Base-by-base conservation (phyloP, 2,888 invertebrate genomes). In the Gibbula magus region DNA sequence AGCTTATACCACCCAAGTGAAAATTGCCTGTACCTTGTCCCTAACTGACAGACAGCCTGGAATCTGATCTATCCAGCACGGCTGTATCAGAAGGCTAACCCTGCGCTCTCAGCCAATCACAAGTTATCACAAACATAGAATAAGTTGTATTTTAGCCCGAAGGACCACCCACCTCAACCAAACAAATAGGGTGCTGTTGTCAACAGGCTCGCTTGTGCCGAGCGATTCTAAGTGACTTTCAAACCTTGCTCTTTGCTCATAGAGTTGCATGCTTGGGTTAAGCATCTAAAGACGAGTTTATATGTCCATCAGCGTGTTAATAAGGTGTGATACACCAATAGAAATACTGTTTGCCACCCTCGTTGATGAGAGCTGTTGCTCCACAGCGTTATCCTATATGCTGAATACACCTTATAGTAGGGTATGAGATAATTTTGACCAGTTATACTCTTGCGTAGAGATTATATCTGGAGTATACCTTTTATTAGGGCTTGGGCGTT, bases 121-220 rank as follows among this genome's bases (percentile, higher is more conserved):
- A 75, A 54, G 75, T 77, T 77, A 77, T 61, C 77, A 61, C 77
- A 66, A 77, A 61, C 61, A 61, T 66, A 77, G 66, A 77, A 77
- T 77, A 77, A 77, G 77, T 77, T 77, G 77, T 77, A 77, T 77
- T 77, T 77, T 77, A 77, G 35, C 39, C 39, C 2, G 66, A 77
- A 39, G 66, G 77, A 77, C 77, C 77, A 77, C 77, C 77, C 77
- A 77, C 77, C 61, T 66, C 66, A 51, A 54, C 39, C 77, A 77
- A 77, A 77, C 77, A 77, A 77, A 66, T 77, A 77, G 66, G 66
- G 51, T 51, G 35, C 25, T 39, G 77, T 66, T 66, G 77, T 77
- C 77, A 77, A 77, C 66, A 77, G 25, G 39, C 20, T 16, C n/a
- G 45, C 35, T 75, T 32, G 18, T 10, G 70, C 70, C 39, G 32